These are phyloP conservation scores for Cecropterus lyciades DNA, from an alignment of 1,140 invertebrate genomes.

Conservation along the genomic window DNA sequence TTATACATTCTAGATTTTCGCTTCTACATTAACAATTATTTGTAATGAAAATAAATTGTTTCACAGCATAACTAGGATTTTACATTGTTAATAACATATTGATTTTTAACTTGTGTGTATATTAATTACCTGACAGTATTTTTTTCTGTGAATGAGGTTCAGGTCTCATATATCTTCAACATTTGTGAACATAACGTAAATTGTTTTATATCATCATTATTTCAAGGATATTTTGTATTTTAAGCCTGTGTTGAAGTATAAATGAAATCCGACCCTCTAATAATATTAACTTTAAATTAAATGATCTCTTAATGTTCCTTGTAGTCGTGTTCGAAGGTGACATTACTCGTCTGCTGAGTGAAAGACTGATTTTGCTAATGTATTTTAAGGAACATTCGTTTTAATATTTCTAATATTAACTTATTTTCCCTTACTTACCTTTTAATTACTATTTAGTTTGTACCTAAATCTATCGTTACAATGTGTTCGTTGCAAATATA, in stretches of 20 bases:
- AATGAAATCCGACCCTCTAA: constrained; percentile 35
- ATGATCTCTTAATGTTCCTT: constrained; percentile 77
- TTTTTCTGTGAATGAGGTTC: constrained; percentile 33
- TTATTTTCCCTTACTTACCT: constrained; percentile 61
- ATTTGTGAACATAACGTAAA: neutral
- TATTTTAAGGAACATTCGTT: constrained; percentile 62
- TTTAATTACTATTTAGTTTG: constrained; percentile 61
- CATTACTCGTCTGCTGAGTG: constrained; percentile 48
- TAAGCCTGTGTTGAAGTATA: neutral
- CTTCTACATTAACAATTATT: constrained; percentile 37
- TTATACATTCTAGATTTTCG: constrained; percentile 14
- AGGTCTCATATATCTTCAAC: constrained; percentile 27
- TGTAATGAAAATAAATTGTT: constrained; percentile 16
- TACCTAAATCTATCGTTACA: constrained; percentile 76
- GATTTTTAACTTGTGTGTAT: constrained; percentile 36
- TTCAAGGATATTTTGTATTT: neutral
- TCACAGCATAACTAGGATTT: constrained; percentile 17
- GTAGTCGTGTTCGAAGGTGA: constrained; percentile 57
- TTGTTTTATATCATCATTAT: neutral
- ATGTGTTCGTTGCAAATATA: constrained; percentile 84
- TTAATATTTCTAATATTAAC: constrained; percentile 69
- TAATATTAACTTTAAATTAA: constrained; percentile 40
- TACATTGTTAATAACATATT: constrained; percentile 32
- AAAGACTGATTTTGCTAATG: constrained; percentile 74
- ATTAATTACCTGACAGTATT: constrained; percentile 39